phyloP scores from a whole-genome alignment of 1,140 invertebrate genomes.

The Heliothis virescens region DNA sequence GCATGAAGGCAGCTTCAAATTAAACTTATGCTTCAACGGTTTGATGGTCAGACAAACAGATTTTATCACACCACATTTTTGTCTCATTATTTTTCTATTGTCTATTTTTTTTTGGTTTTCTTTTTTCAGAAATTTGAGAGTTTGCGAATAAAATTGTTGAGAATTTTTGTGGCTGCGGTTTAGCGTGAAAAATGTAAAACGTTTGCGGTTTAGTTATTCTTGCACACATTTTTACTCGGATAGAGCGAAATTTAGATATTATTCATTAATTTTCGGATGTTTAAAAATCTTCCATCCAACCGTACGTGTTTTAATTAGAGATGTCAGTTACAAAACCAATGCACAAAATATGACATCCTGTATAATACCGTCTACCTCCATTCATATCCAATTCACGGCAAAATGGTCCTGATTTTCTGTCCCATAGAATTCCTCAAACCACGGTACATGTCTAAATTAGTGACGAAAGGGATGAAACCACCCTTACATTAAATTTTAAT shows the following conservation, averaged over 20 bases:
- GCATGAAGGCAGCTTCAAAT: slow-evolving; percentile 12
- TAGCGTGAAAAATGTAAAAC: too few relatives aligned
- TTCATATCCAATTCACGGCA: background rate
- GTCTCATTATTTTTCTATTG: too few relatives aligned
- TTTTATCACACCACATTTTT: background rate
- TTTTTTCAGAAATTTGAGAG: background rate
- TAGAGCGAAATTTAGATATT: too few relatives aligned
- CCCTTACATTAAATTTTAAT: slow-evolving; percentile 38
- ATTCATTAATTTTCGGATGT: too few relatives aligned
- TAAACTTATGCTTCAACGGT: slow-evolving; percentile 1
- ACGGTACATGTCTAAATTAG: slow-evolving; percentile 13
- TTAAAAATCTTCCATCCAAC: too few relatives aligned
- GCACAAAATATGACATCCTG: background rate
- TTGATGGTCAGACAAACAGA: background rate
- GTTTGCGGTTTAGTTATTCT: too few relatives aligned
- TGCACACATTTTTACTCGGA: too few relatives aligned
- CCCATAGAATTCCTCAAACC: slow-evolving; percentile 19
- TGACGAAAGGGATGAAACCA: background rate
- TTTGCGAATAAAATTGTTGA: background rate
- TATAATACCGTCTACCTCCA: background rate
- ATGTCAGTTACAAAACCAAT: background rate
- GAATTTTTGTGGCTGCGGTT: too few relatives aligned
- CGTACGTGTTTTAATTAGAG: too few relatives aligned
- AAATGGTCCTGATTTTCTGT: slow-evolving; percentile 7
- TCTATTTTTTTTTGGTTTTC: background rate